Percentiles rank a stretch among this genome's conserved stretches.
Conservation (phyloP, 2,888 invertebrate species). For the Thymelicus lineola region DNA sequence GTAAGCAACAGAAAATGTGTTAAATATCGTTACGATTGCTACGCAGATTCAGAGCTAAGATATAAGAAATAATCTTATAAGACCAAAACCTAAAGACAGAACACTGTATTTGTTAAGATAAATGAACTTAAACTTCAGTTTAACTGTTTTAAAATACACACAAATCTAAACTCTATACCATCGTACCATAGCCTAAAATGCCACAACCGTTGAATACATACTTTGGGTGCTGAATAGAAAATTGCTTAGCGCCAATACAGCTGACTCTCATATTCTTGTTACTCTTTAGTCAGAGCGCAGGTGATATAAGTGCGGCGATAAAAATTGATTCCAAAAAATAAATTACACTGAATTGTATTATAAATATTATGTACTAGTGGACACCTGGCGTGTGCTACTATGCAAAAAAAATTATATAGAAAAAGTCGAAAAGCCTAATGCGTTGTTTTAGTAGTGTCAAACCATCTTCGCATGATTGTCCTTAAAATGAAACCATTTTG, state of each 20-base stretch:
- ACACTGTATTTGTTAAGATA: neutral
- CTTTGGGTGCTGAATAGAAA: neutral
- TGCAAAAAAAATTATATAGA: too few relatives aligned
- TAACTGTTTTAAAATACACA: neutral
- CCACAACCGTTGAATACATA: neutral
- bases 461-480: too few relatives aligned
- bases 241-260: constrained; percentile 12
- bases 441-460: too few relatives aligned
- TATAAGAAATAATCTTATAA: neutral
- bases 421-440: too few relatives aligned
- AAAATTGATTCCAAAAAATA: neutral
- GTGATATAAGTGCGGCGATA: neutral
- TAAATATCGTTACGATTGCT: too few relatives aligned
- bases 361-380: too few relatives aligned
- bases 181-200: neutral
- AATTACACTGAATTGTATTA: too few relatives aligned
- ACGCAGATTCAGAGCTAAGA: neutral
- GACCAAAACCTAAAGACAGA: constrained; percentile 3
- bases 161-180: neutral
- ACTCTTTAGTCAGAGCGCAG: neutral
- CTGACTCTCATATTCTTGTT: constrained; percentile 17
- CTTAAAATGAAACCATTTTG: too few relatives aligned
- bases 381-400: too few relatives aligned
- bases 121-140: neutral
- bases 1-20: too few relatives aligned